These are phyloP conservation scores for Poecilia latipinna DNA, from an alignment of 2,113 vertebrate species.

Conservation along the genomic window DNA sequence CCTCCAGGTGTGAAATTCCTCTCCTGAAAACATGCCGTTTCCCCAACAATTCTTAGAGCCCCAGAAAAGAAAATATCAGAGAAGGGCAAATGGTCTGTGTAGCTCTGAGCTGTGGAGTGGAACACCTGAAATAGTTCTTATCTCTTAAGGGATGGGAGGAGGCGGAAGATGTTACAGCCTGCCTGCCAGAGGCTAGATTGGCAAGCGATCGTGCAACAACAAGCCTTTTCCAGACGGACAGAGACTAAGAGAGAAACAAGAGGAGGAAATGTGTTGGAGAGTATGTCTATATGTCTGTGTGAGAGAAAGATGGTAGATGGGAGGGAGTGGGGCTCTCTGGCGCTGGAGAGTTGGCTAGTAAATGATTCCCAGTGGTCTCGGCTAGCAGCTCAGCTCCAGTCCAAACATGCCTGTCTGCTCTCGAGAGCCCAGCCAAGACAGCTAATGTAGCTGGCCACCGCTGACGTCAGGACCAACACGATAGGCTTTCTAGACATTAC, in stretches of 20 bases:
- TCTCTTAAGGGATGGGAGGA: conserved; percentile 60
- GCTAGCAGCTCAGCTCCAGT: conserved; percentile 67
- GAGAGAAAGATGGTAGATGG: neutral
- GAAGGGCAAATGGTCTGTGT: conserved; percentile 43
- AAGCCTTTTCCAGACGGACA: conserved; percentile 64
- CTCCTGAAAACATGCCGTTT: conserved; percentile 18
- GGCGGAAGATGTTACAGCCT: conserved; percentile 54
- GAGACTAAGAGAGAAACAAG: conserved; percentile 55
- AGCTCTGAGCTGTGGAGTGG: conserved; percentile 48
- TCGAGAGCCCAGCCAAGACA: conserved; percentile 61
- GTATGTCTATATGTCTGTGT: conserved; percentile 9
- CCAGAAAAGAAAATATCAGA: neutral
- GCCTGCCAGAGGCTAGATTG: conserved; percentile 67
- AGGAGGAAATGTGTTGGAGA: conserved; percentile 27
- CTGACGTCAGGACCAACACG: conserved; percentile 58
- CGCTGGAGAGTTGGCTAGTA: conserved; percentile 54
- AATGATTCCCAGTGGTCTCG: conserved; percentile 67
- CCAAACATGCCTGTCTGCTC: conserved; percentile 70
- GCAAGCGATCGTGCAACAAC: conserved; percentile 68
- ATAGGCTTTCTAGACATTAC: conserved; percentile 60
- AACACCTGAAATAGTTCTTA: conserved; percentile 70
- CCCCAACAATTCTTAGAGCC: conserved; percentile 2
- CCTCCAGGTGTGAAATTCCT: conserved; percentile 49
- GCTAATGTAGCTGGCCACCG: conserved; percentile 51
- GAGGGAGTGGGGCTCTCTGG: conserved; percentile 26